Base-by-base conservation (phyloP, 1,140 invertebrate genomes). In the Lasioglossum albipes region DNA sequence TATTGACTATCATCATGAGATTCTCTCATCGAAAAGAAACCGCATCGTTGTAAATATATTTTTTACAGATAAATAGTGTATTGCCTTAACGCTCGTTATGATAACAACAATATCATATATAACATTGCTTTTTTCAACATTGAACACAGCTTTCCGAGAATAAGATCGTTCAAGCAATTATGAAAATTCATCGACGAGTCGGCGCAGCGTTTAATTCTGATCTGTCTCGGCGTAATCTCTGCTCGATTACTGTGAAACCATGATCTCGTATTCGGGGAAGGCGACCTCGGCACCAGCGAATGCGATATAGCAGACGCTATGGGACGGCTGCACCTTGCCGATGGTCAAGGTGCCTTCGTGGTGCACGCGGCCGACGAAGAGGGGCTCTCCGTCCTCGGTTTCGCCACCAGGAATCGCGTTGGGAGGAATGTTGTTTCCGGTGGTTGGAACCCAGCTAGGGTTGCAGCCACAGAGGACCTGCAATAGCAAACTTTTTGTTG, bases 251-350 rank as follows among this genome's bases (percentile, higher is more conserved):
- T 86, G 73, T 16, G 74, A 73, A 77, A 96, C 93, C 65, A 97
- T 94, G 82, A 97, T 93, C 93, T 97, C 96, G 87, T 96, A 97
- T 45, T 97, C 95, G 41, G 94, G 92, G 91, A 95, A 96, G n/a
- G 95, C 94, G 36, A 97, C 74, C 90, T 97, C 96, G 85, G 95
- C 88, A 75, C 96, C 96, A 9, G 93, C 95, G 84, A 94, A 97
- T 10, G 96, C 95, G 89, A 97, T 96, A 92, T 97, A 97, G 76
- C 95, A 94, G 2, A 94, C 94, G 7, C 92, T 95, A 89, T 96
- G 97, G 4, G 95, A 96, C 0, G 95, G 94, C 85, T 96, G 96
- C 1, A 98, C 95, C 92, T 97, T 96, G 84, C 96, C 96, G 16
- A 95, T 94, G 0, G 95, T 96, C 57, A 96, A 72, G 65, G 94